phyloP scores from a whole-genome alignment of 2,797 vertebrate species.

The Eremophila alpestris region DNA sequence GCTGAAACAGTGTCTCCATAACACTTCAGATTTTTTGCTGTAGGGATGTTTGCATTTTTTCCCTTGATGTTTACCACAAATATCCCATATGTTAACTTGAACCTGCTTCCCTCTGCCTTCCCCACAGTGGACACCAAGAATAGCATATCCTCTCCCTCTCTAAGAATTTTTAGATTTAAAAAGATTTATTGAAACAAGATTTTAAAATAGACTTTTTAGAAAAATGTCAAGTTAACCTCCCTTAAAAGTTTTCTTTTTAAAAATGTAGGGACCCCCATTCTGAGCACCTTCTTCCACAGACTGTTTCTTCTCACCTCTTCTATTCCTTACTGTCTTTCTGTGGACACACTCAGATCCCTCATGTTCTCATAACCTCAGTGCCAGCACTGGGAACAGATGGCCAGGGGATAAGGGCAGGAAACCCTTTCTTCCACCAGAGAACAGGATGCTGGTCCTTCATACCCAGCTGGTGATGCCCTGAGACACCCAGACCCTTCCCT shows the following conservation, averaged over 20 bases:
- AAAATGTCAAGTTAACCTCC: not conserved
- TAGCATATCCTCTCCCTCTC: not conserved
- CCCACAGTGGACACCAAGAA: not conserved
- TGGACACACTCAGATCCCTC: not conserved
- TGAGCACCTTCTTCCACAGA: not conserved
- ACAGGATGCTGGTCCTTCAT: not conserved
- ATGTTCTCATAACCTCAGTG: rapidly evolving
- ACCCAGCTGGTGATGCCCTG: rapidly evolving
- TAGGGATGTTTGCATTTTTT: not conserved
- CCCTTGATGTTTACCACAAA: not conserved
- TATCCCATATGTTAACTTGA: not conserved
- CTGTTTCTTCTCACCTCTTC: not conserved
- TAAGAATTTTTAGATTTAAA: not conserved
- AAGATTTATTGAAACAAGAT: not conserved
- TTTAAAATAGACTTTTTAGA: not conserved
- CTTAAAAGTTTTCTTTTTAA: not conserved
- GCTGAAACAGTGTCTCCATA: not conserved
- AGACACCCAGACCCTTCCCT: not conserved
- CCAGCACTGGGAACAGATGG: not conserved
- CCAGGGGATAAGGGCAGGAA: not conserved
- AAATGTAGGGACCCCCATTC: not conserved
- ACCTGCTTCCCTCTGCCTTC: not conserved
- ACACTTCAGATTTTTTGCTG: not conserved
- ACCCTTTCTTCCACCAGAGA: not conserved
- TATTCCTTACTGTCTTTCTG: not conserved